phyloP scores from a whole-genome alignment of 2,113 vertebrate genomes.

The Hymenochirus boettgeri region DNA sequence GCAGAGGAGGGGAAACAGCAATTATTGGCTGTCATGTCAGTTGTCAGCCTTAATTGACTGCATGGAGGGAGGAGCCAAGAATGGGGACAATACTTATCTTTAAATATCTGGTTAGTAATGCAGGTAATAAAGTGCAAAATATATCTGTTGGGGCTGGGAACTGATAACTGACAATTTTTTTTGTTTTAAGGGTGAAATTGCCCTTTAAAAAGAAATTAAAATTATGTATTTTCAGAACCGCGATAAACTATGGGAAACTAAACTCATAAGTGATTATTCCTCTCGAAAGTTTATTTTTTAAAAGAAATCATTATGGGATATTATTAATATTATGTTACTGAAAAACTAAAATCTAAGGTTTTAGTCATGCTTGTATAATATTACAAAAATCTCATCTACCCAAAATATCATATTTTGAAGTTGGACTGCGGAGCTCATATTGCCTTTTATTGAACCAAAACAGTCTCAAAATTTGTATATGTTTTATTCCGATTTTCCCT shows the following conservation, averaged over 20 bases:
- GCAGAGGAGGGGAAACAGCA: no score
- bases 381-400: conserved; percentile 27
- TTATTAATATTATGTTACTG: neutral
- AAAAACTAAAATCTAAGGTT: neutral
- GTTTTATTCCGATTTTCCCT: conserved; percentile 55
- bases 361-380: conserved; percentile 18
- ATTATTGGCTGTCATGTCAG: no score
- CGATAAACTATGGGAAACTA: neutral
- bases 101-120: no score
- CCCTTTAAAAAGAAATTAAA: conserved; percentile 7
- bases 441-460: conserved; percentile 48
- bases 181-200: no score
- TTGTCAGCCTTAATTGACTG: no score
- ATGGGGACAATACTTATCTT: no score
- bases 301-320: conserved; percentile 3
- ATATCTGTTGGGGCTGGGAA: no score
- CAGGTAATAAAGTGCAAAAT: no score
- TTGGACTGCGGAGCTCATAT: conserved; percentile 25
- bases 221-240: conserved; percentile 14
- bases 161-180: no score
- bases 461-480: conserved; percentile 48
- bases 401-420: conserved; percentile 25
- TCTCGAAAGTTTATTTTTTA: conserved; percentile 6
- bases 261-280: neutral
- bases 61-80: no score